Evolutionary conservation across 2,888 invertebrate species (phyloP).

Genomic region (Acleris literana): DNA sequence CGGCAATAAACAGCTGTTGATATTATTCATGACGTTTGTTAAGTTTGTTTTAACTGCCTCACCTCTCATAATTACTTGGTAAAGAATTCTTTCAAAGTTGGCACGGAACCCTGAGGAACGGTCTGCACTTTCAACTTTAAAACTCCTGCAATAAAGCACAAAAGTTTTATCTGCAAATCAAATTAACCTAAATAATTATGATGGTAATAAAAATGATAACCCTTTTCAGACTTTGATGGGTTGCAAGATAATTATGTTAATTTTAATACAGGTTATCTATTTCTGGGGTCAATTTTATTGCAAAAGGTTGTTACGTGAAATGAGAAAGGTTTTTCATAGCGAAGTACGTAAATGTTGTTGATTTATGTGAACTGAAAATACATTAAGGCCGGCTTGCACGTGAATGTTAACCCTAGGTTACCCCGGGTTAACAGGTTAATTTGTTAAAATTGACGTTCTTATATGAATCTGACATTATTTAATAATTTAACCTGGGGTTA

Average conservation of each 20-base stretch:
- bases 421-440: too few species aligned
- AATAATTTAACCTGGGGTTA: too few species aligned
- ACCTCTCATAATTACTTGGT: slow-evolving; percentile 70
- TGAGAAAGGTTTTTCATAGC: too few species aligned
- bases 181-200: slow-evolving; percentile 34
- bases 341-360: too few species aligned
- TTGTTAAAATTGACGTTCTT: too few species aligned
- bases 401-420: too few species aligned
- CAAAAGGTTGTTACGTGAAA: too few species aligned
- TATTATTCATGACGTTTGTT: slow-evolving; percentile 76
- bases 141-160: slow-evolving; percentile 15
- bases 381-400: too few species aligned
- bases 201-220: slow-evolving; percentile 27
- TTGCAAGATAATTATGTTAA: slow-evolving; percentile 1
- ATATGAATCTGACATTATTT: too few species aligned
- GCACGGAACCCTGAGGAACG: slow-evolving; percentile 46
- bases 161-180: slow-evolving; percentile 31
- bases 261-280: neutral
- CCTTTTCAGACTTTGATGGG: slow-evolving; percentile 14
- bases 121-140: slow-evolving; percentile 44
- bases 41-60: slow-evolving; percentile 72
- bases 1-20: slow-evolving; percentile 75
- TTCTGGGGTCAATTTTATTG: neutral
- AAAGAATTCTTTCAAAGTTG: slow-evolving; percentile 60
- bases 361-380: too few species aligned